These are phyloP conservation scores for Typhlomys cinereus DNA, from an alignment of 2,113 vertebrate genomes.

Conservation along the genomic window DNA sequence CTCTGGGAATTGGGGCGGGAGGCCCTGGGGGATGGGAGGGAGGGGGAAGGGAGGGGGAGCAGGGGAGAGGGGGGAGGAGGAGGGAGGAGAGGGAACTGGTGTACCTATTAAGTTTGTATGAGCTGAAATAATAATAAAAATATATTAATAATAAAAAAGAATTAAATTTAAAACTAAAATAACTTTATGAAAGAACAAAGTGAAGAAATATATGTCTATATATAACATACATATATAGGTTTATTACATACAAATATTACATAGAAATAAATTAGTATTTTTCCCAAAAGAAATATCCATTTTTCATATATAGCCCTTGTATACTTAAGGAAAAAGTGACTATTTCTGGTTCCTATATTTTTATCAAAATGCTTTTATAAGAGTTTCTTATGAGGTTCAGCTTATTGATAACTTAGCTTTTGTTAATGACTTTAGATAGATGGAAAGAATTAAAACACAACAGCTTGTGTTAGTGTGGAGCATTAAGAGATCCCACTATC, in stretches of 20 bases:
- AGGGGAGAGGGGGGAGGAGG: too few species aligned
- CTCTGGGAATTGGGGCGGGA: too few species aligned
- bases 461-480: not conserved
- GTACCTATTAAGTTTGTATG: too few species aligned
- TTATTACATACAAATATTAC: not conserved
- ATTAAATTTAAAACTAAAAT: slow-evolving; percentile 28
- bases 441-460: not conserved
- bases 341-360: slow-evolving; percentile 25
- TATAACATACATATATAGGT: too few species aligned
- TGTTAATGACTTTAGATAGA: not conserved
- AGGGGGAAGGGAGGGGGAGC: too few species aligned
- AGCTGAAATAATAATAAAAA: too few species aligned
- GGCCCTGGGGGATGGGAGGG: too few species aligned
- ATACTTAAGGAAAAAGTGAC: not conserved
- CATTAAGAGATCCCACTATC: not conserved
- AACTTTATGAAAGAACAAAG: not conserved
- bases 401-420: not conserved
- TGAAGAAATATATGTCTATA: not conserved
- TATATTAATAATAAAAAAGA: too few species aligned
- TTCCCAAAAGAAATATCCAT: not conserved
- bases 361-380: not conserved
- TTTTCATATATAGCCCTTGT: not conserved
- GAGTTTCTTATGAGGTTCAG: not conserved
- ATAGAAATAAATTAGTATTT: not conserved
- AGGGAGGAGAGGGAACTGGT: too few species aligned